phyloP scores from a whole-genome alignment of 2,888 invertebrate genomes.

The Acrobasis suavella region DNA sequence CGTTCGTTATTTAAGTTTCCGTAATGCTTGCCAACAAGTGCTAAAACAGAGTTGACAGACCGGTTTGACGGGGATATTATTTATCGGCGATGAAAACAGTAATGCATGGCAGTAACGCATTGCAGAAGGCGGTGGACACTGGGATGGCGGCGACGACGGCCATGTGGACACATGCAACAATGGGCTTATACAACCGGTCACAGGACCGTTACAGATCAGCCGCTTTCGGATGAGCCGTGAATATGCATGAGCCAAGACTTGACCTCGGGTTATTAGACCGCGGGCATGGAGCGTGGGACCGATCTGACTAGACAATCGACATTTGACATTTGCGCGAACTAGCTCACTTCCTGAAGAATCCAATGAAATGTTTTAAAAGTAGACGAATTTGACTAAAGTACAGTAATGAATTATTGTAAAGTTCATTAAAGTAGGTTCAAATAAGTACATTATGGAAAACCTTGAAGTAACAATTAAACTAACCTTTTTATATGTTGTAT shows the following conservation, averaged over 20 bases:
- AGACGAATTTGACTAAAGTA: background rate
- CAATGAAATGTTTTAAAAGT: slow-evolving; percentile 31
- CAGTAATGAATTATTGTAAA: too few species aligned
- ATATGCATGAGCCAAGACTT: slow-evolving; percentile 78
- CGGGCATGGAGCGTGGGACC: slow-evolving; percentile 72
- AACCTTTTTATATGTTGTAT: too few species aligned
- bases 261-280: slow-evolving; percentile 78
- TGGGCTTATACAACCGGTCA: slow-evolving; percentile 74
- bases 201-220: slow-evolving; percentile 79
- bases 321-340: slow-evolving; percentile 60
- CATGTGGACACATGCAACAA: slow-evolving; percentile 71
- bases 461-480: too few species aligned
- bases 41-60: slow-evolving; percentile 27
- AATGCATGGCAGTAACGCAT: slow-evolving; percentile 25
- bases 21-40: slow-evolving; percentile 24
- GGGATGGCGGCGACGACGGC: slow-evolving; percentile 39
- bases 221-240: slow-evolving; percentile 67
- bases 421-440: too few species aligned
- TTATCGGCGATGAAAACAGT: slow-evolving; percentile 20
- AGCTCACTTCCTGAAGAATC: slow-evolving; percentile 42
- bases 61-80: slow-evolving; percentile 26
- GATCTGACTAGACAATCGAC: slow-evolving; percentile 56
- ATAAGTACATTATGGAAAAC: too few species aligned
- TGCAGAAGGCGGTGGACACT: slow-evolving; percentile 32
- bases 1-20: slow-evolving; percentile 27